Base-by-base conservation (phyloP, 2,888 invertebrate genomes). In the Synanthedon formicaeformis region DNA sequence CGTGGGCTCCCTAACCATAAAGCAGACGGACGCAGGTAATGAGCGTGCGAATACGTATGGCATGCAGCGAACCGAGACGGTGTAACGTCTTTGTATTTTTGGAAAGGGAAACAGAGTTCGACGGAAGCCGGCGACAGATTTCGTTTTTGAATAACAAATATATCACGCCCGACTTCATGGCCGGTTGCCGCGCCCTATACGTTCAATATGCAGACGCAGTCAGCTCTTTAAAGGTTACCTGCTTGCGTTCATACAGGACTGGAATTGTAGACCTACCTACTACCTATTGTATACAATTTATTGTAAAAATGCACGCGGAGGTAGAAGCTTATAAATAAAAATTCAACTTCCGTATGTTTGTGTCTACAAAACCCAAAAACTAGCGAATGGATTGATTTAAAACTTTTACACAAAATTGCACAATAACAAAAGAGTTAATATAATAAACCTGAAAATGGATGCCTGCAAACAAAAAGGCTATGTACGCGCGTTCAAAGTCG, bases 61-160 rank as follows among this genome's bases (percentile, higher is more conserved):
- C 61, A 71, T 61, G 65, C 69, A 67, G 57, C 66, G 69, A 64
- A 11, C 66, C 69, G 70, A 68, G 70, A 72, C 76, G 69, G 68
- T 75, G 74, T 71, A 63, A 64, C 73, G 75, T 76, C 18, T 16
- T 70, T 59, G 69, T 79, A 78, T 78, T 78, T 81, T 81, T 76
- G 79, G 77, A 77, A 34, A 78, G 64, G 73, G 75, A 78, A 74
- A 69, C 73, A 68, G 69, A 63, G 67, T 74, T 75, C 71, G 75
- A 69, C 74, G 75, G 77, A 75, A 75, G 73, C 75, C 59, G 66
- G 70, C 71, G 75, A 74, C 77, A 73, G 73, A 78, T 78, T 78
- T 80, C 71, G 72, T 65, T 65, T 60, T 71, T 72, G 77, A 75
- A 78, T 80, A 76, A 75, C 71, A 78, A 78, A 64, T 72, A 74